Conservation (phyloP, 2,888 invertebrate genomes). For the Tenthredo amoena region DNA sequence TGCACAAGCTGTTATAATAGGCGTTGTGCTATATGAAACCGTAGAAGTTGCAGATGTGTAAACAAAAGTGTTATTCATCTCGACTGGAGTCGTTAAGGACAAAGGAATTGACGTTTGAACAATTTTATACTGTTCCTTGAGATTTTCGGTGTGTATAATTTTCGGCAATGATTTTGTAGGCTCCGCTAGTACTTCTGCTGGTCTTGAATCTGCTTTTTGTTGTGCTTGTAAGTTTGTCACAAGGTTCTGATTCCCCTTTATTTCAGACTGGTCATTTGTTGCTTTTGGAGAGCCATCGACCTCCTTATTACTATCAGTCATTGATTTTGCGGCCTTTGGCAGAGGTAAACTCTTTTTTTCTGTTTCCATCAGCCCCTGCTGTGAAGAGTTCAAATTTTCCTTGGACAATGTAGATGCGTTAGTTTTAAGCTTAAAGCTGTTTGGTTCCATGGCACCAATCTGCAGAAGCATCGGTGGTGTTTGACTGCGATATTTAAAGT, state of each 20-base stretch:
- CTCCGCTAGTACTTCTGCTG: neutral
- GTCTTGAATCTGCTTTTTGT: constrained; percentile 6
- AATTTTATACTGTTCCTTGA: constrained; percentile 73
- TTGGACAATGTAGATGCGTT: constrained; percentile 29
- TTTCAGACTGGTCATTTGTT: neutral
- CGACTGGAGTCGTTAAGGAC: constrained; percentile 44
- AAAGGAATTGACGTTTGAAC: constrained; percentile 62
- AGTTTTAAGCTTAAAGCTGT: constrained; percentile 74
- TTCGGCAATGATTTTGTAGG: constrained; percentile 70
- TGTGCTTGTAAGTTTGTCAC: neutral
- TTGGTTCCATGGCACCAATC: constrained; percentile 75
- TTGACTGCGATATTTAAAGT: constrained; percentile 75
- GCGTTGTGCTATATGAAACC: constrained; percentile 19
- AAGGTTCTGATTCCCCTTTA: neutral
- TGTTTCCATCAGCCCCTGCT: neutral
- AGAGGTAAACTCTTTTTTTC: constrained; percentile 15
- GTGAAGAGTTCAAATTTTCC: neutral
- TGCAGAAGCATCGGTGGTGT: constrained; percentile 76
- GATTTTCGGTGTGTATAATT: constrained; percentile 69
- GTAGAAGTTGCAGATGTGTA: constrained; percentile 32
- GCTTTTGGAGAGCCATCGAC: neutral
- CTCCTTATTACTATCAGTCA: constrained; percentile 16
- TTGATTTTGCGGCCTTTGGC: neutral
- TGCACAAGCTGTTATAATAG: constrained; percentile 13
- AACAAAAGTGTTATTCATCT: constrained; percentile 36